Evolutionary conservation across 1,140 invertebrate species (phyloP).

Genomic region (Rhopalosiphum padi): DNA sequence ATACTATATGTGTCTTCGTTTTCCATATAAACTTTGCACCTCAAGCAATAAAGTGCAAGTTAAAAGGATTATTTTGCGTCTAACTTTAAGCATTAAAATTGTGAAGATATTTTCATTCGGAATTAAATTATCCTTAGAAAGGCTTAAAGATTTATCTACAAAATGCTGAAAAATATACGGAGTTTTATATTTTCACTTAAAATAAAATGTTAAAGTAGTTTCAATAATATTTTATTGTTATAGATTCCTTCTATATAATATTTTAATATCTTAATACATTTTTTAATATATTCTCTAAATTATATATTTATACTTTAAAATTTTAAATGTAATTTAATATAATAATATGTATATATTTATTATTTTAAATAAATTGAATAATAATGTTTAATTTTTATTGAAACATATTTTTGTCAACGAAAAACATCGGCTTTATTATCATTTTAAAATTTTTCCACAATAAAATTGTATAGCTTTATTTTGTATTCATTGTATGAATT

Average conservation of each 20-base stretch:
- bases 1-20: not conserved
- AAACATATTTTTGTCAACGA: not conserved
- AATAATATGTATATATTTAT: not conserved
- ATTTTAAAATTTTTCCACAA: no score
- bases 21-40: slow-evolving; percentile 3
- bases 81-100: slow-evolving; percentile 4
- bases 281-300: not conserved
- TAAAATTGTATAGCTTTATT: no score
- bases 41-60: not conserved
- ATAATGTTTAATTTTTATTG: not conserved
- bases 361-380: not conserved
- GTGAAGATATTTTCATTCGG: not conserved
- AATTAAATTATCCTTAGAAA: not conserved
- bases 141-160: slow-evolving; percentile 2
- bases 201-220: not conserved
- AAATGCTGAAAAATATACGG: not conserved
- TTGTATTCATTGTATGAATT: not conserved
- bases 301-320: no score
- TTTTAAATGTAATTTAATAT: not conserved
- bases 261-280: not conserved
- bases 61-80: slow-evolving; percentile 26
- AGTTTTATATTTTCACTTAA: slow-evolving; percentile 24
- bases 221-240: not conserved
- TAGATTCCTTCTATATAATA: not conserved
- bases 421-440: no score